Evolutionary conservation across 2,888 invertebrate genomes (phyloP), one percentile per base, ranked within the genome.

Genomic region (Phragmatobia fuliginosa): DNA sequence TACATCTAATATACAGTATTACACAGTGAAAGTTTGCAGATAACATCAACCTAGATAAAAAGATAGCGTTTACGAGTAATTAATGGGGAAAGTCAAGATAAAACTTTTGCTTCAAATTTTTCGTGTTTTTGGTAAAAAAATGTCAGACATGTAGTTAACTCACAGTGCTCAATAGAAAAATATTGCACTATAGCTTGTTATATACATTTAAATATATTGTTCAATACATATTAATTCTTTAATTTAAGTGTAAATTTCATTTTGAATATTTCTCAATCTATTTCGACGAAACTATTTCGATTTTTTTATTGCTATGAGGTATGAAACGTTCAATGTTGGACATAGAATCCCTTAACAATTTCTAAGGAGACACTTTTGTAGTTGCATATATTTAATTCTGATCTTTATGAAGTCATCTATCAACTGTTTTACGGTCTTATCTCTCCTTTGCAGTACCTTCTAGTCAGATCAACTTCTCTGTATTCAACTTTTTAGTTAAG

Each of bases 11-110:
- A 67, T 52, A 70, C 49, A 59, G 66, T 75, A 60, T 68, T 36
- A 49, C 52, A 11, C 1, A 62, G 80, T 62, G 80, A 80, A 80
- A 80, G 80, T 74, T 70, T n/a, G 59, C 59, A 74, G 64, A 80
- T 77, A 74, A 68, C 49, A 70, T 68, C 72, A 32, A 62, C 41
- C 28, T 16, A 62, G 67, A 70, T 67, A 21, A 49, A 49, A 49
- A 65, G 70, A 70, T 71, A 36, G 59, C 33, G 60, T 73, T 66
- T 75, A n/a, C n/a, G n/a, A n/a, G n/a, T n/a, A 80, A 75, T 76
- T 76, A 67, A 68, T 28, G 11, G 67, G 18, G 74, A 80, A 80
- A 77, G 77, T 71, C 31, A 18, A 60, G 31, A 41, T 38, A 61
- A 31, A 58, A 58, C 31, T 11, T 45, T 31, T 61, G 31, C 28